Conservation (phyloP, 2,888 invertebrate species). For the Diploptera punctata region DNA sequence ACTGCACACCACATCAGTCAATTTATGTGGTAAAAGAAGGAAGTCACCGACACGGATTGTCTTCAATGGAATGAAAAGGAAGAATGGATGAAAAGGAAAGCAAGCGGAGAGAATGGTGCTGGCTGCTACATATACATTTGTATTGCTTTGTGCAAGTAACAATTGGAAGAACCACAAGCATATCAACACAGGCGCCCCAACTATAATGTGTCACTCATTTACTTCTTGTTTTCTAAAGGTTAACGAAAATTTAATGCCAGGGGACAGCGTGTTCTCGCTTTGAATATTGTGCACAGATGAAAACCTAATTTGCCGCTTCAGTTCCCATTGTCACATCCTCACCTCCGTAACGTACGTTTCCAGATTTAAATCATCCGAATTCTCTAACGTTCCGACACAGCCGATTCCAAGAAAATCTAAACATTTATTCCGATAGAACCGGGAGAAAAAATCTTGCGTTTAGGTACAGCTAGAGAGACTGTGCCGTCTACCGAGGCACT, state of each 20-base stretch:
- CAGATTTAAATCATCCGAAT: no score
- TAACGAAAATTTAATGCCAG: slow-evolving; percentile 19
- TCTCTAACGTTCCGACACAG: no score
- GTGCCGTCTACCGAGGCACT: no score
- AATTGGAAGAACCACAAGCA: background rate
- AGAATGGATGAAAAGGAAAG: slow-evolving; percentile 28
- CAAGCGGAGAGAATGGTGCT: background rate
- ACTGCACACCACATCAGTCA: slow-evolving; percentile 8
- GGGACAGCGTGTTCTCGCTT: background rate
- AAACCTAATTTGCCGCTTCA: slow-evolving; percentile 33
- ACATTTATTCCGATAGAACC: no score
- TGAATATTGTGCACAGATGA: slow-evolving; percentile 18
- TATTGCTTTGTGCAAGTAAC: slow-evolving; percentile 6
- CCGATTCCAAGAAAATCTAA: no score
- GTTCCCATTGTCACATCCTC: background rate
- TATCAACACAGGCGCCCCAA: background rate
- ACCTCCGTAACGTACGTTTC: background rate
- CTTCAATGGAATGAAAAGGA: slow-evolving; percentile 32
- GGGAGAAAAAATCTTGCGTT: no score
- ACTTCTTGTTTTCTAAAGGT: slow-evolving; percentile 11
- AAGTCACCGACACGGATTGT: slow-evolving; percentile 35
- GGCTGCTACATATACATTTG: slow-evolving; percentile 16
- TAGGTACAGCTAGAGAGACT: no score
- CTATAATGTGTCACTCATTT: background rate
- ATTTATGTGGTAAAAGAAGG: slow-evolving; percentile 32